phyloP scores from a whole-genome alignment of 2,113 vertebrate species.

The Melanocharis versteri region DNA sequence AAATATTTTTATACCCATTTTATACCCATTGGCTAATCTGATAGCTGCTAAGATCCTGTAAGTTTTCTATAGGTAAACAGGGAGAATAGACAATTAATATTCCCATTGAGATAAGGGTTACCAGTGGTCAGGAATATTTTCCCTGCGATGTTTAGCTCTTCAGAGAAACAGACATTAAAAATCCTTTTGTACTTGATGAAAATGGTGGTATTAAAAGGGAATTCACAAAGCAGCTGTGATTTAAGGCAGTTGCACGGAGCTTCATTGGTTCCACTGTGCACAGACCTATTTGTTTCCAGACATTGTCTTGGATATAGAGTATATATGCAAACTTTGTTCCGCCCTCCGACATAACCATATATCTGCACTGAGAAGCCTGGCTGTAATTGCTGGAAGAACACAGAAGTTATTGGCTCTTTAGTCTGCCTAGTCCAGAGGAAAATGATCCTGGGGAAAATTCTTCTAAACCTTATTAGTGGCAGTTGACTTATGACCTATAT shows the following conservation, averaged over 20 bases:
- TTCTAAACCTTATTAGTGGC: conserved; percentile 41
- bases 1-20: not conserved
- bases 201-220: not conserved
- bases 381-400: conserved; percentile 47
- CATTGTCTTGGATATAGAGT: not conserved
- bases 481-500: conserved; percentile 44
- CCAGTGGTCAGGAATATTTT: not conserved
- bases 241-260: not conserved
- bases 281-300: conserved; percentile 17
- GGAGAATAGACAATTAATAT: not conserved
- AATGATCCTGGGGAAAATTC: conserved; percentile 35
- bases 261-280: not conserved
- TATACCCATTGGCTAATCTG: not conserved
- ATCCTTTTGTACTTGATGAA: not conserved
- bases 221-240: not conserved
- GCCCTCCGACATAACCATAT: conserved; percentile 3
- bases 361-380: conserved; percentile 18
- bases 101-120: not conserved
- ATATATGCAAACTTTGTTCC: conserved; percentile 35
- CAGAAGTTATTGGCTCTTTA: conserved; percentile 47
- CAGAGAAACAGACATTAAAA: not conserved
- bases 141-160: not conserved
- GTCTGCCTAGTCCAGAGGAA: conserved; percentile 27
- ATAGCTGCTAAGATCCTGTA: not conserved
- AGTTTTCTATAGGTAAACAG: not conserved